Conservation (phyloP, 1,140 invertebrate species). For the Neodiprion fabricii region DNA sequence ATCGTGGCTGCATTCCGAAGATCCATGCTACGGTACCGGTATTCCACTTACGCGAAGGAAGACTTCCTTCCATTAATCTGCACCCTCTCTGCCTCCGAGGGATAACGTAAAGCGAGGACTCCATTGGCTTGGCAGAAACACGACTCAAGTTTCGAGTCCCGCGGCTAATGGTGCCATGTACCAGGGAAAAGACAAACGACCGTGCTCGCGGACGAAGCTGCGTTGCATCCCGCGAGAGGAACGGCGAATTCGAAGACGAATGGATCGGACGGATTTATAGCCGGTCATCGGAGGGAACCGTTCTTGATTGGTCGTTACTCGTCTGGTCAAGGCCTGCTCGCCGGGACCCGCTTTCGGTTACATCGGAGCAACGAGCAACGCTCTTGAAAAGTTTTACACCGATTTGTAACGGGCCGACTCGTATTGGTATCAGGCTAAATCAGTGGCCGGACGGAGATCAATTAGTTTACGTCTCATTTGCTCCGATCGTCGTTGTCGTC, state of each 20-base stretch:
- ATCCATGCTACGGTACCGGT: not conserved
- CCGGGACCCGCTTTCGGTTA: no score
- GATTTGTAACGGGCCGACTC: not conserved
- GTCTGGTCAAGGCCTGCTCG: not conserved
- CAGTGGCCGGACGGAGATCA: not conserved
- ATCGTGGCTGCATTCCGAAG: not conserved
- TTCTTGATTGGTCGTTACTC: not conserved
- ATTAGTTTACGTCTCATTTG: conserved; percentile 6
- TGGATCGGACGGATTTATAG: not conserved
- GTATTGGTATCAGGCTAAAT: not conserved
- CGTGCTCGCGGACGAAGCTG: no score
- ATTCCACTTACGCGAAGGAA: not conserved
- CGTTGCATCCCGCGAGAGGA: not conserved
- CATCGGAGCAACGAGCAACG: no score
- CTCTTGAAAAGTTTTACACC: not conserved
- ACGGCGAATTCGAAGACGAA: not conserved
- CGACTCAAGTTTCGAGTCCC: not conserved
- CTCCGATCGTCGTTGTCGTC: not conserved
- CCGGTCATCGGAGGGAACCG: not conserved
- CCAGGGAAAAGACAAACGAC: no score
- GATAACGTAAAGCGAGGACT: no score
- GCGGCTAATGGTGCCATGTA: no score
- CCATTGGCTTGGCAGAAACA: not conserved
- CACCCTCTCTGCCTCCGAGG: no score
- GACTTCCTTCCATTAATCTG: no score